phyloP scores from a whole-genome alignment of 2,113 vertebrate species.

The Heterochromis multidens region DNA sequence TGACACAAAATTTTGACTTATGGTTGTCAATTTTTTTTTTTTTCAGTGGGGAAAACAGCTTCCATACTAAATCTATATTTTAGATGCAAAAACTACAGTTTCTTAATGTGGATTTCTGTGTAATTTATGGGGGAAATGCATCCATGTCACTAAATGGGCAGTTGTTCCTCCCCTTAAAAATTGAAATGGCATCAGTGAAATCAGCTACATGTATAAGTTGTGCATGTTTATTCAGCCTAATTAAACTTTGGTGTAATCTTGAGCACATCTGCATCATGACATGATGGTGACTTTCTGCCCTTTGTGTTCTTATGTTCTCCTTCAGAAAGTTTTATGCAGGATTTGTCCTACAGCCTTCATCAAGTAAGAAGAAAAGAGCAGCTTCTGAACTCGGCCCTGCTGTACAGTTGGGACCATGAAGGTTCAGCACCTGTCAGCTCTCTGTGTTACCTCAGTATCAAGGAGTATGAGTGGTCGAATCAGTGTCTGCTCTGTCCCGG shows the following conservation, averaged over 20 bases:
- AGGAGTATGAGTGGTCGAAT: slow-evolving; percentile 52
- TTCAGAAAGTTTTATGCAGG: slow-evolving; percentile 76
- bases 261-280: not conserved
- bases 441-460: slow-evolving; percentile 75
- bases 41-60: no score
- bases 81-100: fast-evolving
- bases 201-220: not conserved
- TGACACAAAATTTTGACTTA: no score
- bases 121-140: not conserved
- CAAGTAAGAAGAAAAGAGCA: slow-evolving; percentile 82
- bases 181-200: not conserved
- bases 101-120: not conserved
- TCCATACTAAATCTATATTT: no score
- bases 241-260: not conserved
- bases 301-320: slow-evolving; percentile 24
- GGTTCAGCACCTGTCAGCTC: slow-evolving; percentile 56
- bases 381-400: slow-evolving; percentile 86
- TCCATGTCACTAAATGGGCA: not conserved
- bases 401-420: slow-evolving; percentile 81
- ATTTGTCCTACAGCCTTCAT: slow-evolving; percentile 87
- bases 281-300: not conserved
- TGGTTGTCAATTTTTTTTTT: no score
- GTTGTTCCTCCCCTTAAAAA: not conserved
- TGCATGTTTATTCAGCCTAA: not conserved
- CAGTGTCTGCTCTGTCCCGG: slow-evolving; percentile 65